phyloP scores from a whole-genome alignment of 1,140 invertebrate species.

The Caenorhabditis briggsae region DNA sequence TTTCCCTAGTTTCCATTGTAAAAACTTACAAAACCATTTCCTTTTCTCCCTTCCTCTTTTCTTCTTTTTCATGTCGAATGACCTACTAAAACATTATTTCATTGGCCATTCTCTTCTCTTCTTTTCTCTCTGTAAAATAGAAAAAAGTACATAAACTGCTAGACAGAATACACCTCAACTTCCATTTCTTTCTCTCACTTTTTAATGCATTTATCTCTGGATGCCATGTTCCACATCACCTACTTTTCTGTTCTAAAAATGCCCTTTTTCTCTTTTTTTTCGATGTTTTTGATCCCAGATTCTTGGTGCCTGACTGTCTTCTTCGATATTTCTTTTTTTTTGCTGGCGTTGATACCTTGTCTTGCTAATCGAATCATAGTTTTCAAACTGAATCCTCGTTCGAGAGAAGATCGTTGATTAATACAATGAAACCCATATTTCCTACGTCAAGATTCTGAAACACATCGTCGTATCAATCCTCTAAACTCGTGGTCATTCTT shows the following conservation, averaged over 20 bases:
- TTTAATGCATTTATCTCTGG: slow-evolving; percentile 16
- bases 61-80: slow-evolving; percentile 23
- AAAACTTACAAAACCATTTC: not conserved
- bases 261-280: not conserved
- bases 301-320: slow-evolving; percentile 44
- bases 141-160: slow-evolving; percentile 2
- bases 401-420: slow-evolving; percentile 37
- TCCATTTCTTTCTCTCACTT: not conserved
- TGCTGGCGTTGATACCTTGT: not conserved
- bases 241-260: not conserved
- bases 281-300: slow-evolving; percentile 1
- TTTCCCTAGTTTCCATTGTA: not conserved
- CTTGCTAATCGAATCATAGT: slow-evolving; percentile 38
- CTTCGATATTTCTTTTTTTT: not conserved
- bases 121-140: not conserved
- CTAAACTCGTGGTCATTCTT: slow-evolving; percentile 31
- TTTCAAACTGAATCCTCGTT: slow-evolving; percentile 49
- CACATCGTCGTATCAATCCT: not conserved
- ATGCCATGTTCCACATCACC: slow-evolving; percentile 6
- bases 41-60: not conserved
- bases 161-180: not conserved
- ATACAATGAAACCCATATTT: not conserved
- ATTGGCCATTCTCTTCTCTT: slow-evolving; percentile 32
- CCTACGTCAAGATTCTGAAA: slow-evolving; percentile 9
- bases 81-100: slow-evolving; percentile 34